Evolutionary conservation across 1,140 invertebrate species (phyloP).

Genomic region (Dinothrombium tinctorium): DNA sequence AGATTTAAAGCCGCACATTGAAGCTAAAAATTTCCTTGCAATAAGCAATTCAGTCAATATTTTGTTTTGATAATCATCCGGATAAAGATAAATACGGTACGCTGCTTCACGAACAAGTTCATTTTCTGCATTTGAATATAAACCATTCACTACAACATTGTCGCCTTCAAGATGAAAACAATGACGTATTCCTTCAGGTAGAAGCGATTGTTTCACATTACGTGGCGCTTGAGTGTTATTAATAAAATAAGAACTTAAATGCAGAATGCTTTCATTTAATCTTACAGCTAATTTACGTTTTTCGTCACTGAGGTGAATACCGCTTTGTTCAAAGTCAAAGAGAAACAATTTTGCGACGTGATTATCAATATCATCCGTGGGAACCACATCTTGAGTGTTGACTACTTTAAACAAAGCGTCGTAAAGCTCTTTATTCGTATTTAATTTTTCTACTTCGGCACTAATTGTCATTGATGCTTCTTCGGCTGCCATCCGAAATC

Average conservation of each 20-base stretch:
- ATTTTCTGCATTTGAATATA: conserved; percentile 51
- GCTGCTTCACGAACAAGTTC: conserved; percentile 52
- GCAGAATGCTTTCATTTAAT: conserved; percentile 52
- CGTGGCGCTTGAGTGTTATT: conserved; percentile 39
- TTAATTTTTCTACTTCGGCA: conserved; percentile 73
- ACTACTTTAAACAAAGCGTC: conserved; percentile 41
- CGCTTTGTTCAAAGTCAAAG: conserved; percentile 89
- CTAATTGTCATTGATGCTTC: conserved; percentile 56
- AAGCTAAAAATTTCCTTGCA: conserved; percentile 46
- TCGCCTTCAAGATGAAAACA: conserved; percentile 45
- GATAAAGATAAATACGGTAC: conserved; percentile 60
- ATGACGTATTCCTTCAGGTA: conserved; percentile 39
- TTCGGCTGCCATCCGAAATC: conserved; percentile 46
- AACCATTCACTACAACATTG: conserved; percentile 42
- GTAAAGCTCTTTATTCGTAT: conserved; percentile 65
- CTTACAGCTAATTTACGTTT: conserved; percentile 39
- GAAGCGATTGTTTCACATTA: conserved; percentile 33
- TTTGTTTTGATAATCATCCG: conserved; percentile 46
- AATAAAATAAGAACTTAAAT: conserved; percentile 67
- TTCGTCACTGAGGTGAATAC: conserved; percentile 66
- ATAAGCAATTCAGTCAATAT: conserved; percentile 43
- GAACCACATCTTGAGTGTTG: conserved; percentile 37
- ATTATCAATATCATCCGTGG: conserved; percentile 45
- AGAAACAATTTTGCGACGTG: conserved; percentile 70
- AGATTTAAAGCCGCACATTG: conserved; percentile 58